Evolutionary conservation across 1,140 invertebrate genomes (phyloP).

Genomic region (Dolichoris vasculosae): DNA sequence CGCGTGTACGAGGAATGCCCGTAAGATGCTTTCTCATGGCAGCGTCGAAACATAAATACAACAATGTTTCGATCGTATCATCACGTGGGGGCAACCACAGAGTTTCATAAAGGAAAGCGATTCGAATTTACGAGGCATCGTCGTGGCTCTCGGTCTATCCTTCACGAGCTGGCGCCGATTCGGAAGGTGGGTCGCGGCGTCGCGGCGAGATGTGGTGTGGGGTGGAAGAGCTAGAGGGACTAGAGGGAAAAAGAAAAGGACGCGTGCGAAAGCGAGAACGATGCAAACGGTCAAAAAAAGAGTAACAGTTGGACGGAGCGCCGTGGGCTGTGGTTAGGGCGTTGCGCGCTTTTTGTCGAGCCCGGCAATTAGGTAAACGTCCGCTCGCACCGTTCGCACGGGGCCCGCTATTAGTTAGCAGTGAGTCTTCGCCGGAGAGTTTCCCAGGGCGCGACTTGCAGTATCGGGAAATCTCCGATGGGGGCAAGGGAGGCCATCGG

Average conservation of each 20-base stretch:
- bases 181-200: neutral
- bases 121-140: slow-evolving; percentile 29
- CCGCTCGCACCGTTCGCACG: slow-evolving; percentile 52
- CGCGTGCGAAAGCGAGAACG: neutral
- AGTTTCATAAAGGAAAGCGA: slow-evolving; percentile 43
- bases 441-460: neutral
- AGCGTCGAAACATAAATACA: neutral
- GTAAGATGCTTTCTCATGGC: slow-evolving; percentile 44
- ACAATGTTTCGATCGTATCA: slow-evolving; percentile 39
- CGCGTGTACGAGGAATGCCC: neutral
- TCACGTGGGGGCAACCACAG: slow-evolving; percentile 15
- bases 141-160: neutral
- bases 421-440: slow-evolving; percentile 51
- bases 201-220: neutral
- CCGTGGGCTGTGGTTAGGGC: slow-evolving; percentile 73
- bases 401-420: slow-evolving; percentile 73
- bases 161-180: slow-evolving; percentile 2
- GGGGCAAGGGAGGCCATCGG: neutral
- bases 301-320: slow-evolving; percentile 1
- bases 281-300: neutral
- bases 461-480: slow-evolving; percentile 37
- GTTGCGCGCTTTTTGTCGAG: slow-evolving; percentile 70
- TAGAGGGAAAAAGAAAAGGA: slow-evolving; percentile 20
- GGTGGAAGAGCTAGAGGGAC: slow-evolving; percentile 24
- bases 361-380: slow-evolving; percentile 74